Base-by-base conservation (phyloP, 2,797 vertebrate species). In the Macrochelys suwanniensis region DNA sequence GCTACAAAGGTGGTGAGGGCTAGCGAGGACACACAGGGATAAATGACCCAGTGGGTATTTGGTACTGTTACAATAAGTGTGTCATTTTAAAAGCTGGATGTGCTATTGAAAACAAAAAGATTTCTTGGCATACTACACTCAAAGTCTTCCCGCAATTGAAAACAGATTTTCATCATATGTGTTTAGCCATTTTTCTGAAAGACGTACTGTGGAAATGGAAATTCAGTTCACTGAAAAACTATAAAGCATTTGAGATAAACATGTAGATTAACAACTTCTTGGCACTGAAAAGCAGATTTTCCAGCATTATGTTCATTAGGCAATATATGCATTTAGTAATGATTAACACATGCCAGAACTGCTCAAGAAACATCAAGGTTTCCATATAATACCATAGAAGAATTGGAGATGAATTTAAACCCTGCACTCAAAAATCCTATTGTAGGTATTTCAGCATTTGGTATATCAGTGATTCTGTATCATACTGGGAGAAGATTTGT, bases 161-260 rank as follows among this genome's bases (percentile, higher is more conserved):
- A 97, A 56, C 90, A 96, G 59, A 50, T 80, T 95, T 95, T 56
- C 87, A 84, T 81, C 45, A 59, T 93, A 86, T 17, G 28, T 85
- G 85, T 96, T 96, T 92, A 78, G 92, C 47, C 21, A n/a, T 78
- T 78, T 84, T 95, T 91, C 88, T 92, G 68, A 93, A 94, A 95
- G 91, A 90, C 54, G 5, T 71, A 95, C 76, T 94, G 53, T 92
- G 82, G 92, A 94, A 92, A 95, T 82, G 85, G n/a, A 88, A 91
- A 90, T 90, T 84, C 45, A 84, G 33, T 85, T 95, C 56, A 93
- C 42, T 56, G 61, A 95, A 95, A 97, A 91, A 23, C 37, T 89
- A 91, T 84, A 89, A 90, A 92, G 87, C 19, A 94, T 84, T 45
- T 87, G 87, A 94, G 84, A 91, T 88, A 96, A 95, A 91, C 37